A percentile compares a stretch with the other conserved stretches of the same genome.
Evolutionary conservation across 2,113 vertebrate species (phyloP).

Genomic region (Telmatochromis brichardi): DNA sequence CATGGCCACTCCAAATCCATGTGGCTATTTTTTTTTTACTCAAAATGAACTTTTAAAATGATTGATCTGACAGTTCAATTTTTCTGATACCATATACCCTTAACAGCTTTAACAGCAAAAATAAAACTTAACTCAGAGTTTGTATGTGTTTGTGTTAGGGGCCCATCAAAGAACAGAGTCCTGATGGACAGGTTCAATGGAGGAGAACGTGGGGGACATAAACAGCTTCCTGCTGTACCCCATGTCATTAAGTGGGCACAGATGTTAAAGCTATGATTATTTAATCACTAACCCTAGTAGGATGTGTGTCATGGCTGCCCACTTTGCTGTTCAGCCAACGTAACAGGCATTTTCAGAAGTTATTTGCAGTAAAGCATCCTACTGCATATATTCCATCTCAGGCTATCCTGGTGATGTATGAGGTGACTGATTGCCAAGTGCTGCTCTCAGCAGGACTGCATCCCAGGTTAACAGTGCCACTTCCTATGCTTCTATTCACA

Average conservation of each 20-base stretch:
- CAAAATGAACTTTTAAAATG: neutral
- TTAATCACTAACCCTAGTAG: neutral
- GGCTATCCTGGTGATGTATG: neutral
- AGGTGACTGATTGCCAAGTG: constrained; percentile 32
- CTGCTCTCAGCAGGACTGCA: neutral
- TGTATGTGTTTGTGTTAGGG: neutral
- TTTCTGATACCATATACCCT: neutral
- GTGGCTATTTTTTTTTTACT: neutral
- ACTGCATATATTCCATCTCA: neutral
- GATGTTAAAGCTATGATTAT: neutral
- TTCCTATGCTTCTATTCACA: neutral
- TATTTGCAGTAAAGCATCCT: neutral
- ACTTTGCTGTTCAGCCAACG: neutral
- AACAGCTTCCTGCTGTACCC: neutral
- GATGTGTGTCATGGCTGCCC: neutral
- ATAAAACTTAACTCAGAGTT: neutral
- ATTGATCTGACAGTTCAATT: neutral
- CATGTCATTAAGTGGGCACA: neutral
- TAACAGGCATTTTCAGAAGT: neutral
- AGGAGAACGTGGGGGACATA: neutral
- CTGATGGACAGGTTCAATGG: neutral
- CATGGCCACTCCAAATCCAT: neutral
- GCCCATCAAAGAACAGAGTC: neutral
- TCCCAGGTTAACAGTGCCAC: constrained; percentile 7
- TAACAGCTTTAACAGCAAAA: neutral